phyloP scores from a whole-genome alignment of 2,113 vertebrate species.

The Hemiprocne comata region DNA sequence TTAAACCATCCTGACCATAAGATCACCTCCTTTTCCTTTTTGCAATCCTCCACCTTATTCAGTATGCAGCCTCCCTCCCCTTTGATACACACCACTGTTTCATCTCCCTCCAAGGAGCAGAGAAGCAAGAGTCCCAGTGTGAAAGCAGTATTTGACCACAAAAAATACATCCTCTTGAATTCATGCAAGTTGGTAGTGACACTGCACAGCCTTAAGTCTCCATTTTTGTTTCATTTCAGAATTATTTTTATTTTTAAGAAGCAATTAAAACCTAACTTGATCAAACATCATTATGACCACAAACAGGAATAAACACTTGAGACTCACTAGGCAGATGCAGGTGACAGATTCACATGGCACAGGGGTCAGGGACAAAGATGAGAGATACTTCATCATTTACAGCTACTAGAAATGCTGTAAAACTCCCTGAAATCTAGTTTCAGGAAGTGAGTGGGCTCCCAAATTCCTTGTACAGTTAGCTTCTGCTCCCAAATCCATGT shows the following conservation, averaged over 20 bases:
- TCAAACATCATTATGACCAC: neutral
- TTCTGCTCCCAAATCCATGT: neutral
- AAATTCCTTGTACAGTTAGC: neutral
- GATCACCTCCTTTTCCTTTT: neutral
- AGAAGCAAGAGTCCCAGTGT: neutral
- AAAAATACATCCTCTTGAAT: neutral
- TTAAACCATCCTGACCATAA: neutral
- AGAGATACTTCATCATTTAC: neutral
- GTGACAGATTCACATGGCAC: neutral
- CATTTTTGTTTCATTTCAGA: neutral
- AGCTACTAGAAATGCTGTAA: neutral
- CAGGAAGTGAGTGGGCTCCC: neutral
- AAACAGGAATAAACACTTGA: neutral
- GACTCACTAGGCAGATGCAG: neutral
- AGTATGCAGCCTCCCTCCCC: neutral
- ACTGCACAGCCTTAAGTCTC: neutral
- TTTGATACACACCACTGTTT: neutral
- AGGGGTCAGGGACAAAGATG: neutral
- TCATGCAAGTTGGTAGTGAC: neutral
- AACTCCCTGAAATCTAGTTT: neutral
- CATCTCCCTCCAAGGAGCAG: neutral
- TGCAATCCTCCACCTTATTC: neutral
- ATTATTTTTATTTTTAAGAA: neutral
- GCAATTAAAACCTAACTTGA: neutral
- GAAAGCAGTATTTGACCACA: neutral